Evolutionary conservation across 2,113 vertebrate genomes (phyloP), one percentile per base, ranked within the genome.

Genomic region (Noctilio leporinus): DNA sequence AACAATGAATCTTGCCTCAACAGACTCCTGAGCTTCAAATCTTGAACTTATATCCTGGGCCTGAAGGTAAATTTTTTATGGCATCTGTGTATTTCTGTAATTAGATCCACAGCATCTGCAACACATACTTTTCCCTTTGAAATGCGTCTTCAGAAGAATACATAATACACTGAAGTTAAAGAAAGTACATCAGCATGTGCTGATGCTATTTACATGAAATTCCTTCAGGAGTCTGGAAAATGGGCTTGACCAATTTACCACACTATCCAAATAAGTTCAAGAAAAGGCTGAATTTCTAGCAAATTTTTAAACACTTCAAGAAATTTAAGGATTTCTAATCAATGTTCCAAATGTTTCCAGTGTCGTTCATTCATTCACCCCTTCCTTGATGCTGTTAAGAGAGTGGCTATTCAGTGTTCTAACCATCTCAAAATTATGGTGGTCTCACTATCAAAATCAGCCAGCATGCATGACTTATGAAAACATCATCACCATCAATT

Each of bases 31-130:
- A 85, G 11, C 51, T 89, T 91, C 85, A 91, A 85, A 82, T 82
- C 43, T 51, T 92, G 77, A 95, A 85, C 72, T 95, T 94, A 78
- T 28, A 95, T 89, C 70, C 89, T 84, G 43, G 45, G 53, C 72
- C 93, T 1, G 2, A 51, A 96, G 76, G 90, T 88, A 80, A 88
- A 88, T 62, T 89, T 97, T 94, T 93, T 33, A 93, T 96, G 67
- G 49, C 87, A 97, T 92, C 85, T 93, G 45, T 67, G 55, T 78
- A 45, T 57, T 96, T 96, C 81, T 96, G 30, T 82, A 97, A 92
- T 81, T 90, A 94, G 87, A 96, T 28, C 26, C 35, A 69, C 33
- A 92, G 55, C 69, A 82, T 77, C 90, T 90, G 77, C 62, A 95
- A 80, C 19, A 92, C 24, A 28, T 30, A 33, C 51, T 45, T 91